Evolutionary conservation across 2,888 invertebrate genomes (phyloP).

Genomic region (Chloromyia formosa): DNA sequence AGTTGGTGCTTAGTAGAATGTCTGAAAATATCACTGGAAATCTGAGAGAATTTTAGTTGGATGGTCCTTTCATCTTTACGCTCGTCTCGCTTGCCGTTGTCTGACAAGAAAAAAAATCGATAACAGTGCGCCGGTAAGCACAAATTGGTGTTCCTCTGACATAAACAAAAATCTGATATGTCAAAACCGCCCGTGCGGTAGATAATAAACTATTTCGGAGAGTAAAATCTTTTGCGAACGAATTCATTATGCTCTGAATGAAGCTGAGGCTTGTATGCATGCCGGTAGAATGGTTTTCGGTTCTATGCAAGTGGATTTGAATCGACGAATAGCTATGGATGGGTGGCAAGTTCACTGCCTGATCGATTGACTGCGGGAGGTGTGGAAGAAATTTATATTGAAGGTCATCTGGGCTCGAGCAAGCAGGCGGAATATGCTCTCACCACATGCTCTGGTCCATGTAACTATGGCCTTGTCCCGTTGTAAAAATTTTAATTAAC

Average conservation of each 20-base stretch:
- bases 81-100: not conserved
- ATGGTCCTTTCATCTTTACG: too few relatives aligned
- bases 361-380: not conserved
- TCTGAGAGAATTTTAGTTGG: too few relatives aligned
- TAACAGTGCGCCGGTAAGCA: constrained; percentile 17
- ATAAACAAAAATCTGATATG: constrained; percentile 32
- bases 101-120: constrained; percentile 23
- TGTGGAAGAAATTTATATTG: not conserved
- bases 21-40: too few relatives aligned
- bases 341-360: not conserved
- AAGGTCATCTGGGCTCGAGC: constrained; percentile 35
- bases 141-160: constrained; percentile 23
- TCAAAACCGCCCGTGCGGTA: not conserved
- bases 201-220: not conserved
- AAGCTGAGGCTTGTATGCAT: too few relatives aligned
- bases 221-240: not conserved
- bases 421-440: not conserved
- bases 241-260: too few relatives aligned
- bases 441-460: not conserved
- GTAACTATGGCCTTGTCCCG: not conserved
- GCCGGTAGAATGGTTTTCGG: too few relatives aligned
- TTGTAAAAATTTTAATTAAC: constrained; percentile 17
- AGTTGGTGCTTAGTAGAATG: too few relatives aligned
- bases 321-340: not conserved
- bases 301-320: too few relatives aligned